phyloP scores from a whole-genome alignment of 2,888 invertebrate genomes.

The Ecdyonurus torrentis region DNA sequence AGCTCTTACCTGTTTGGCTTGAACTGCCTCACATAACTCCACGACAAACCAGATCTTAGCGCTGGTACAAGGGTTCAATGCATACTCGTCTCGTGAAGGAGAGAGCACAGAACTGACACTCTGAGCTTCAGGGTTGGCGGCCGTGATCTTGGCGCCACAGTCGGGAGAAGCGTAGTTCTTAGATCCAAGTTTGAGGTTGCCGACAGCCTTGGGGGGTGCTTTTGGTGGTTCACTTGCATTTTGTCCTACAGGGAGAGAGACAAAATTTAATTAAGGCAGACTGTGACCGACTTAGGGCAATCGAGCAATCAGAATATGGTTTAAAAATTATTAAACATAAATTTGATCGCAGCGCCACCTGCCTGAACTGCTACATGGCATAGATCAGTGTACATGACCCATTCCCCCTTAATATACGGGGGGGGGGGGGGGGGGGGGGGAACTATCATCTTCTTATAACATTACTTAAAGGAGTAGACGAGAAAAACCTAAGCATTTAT shows the following conservation, averaged over 20 bases:
- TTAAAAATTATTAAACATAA: too few relatives aligned
- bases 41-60: conserved; percentile 86
- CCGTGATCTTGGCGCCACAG: conserved; percentile 93
- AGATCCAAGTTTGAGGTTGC: conserved; percentile 43
- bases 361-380: too few relatives aligned
- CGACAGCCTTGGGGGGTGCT: conserved; percentile 1
- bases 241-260: conserved; percentile 40
- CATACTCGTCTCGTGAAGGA: conserved; percentile 88
- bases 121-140: conserved; percentile 81
- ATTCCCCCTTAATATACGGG: too few relatives aligned
- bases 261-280: too few relatives aligned
- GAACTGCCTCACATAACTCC: conserved; percentile 95
- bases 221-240: conserved; percentile 36
- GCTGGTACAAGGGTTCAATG: conserved; percentile 88
- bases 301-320: too few relatives aligned
- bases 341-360: too few relatives aligned
- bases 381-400: too few relatives aligned
- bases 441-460: too few relatives aligned
- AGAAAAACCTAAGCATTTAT: too few relatives aligned
- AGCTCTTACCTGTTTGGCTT: conserved; percentile 51
- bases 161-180: conserved; percentile 95
- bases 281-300: too few relatives aligned
- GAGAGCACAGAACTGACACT: conserved; percentile 75
- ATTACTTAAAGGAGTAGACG: too few relatives aligned
- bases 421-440: too few relatives aligned